Evolutionary conservation across 1,140 invertebrate species (phyloP), one percentile per base, ranked within the genome.

Genomic region (Agrypnia vestita): DNA sequence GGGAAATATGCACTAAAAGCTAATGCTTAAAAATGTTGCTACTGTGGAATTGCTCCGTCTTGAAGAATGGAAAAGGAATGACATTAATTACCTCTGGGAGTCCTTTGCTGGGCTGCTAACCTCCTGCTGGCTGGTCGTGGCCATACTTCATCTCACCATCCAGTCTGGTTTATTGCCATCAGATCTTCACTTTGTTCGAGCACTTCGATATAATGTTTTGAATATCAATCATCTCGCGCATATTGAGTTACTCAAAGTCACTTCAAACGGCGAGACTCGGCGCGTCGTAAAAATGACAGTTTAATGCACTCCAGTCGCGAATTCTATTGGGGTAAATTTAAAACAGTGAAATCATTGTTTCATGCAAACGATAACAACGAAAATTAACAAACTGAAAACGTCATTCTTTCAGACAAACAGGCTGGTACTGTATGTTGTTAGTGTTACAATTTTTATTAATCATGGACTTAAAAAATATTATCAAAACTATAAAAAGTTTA

Each of bases 171-270:
- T 81, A 81, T 81, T 75, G 72, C 62, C 71, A 25, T 76, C 46
- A 51, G 43, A 15, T 77, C 25, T 35, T 21, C 64, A 76, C 79
- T 75, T 74, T 62, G 72, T 55, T 71, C 49, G 15, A 44, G 71
- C 76, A 78, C 80, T 75, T 73, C 64, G 56, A 53, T 59, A 47
- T 78, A 78, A 78, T 35, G 80, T 79, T 74, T 76, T 79, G 61
- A 46, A 71, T 74, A 74, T 64, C 51, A 69, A 80, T 77, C 81
- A 79, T 72, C 43, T 35, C 62, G 73, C 62, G 69, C 72, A 73
- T 80, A 80, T 82, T 79, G 78, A 62, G 81, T 82, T 78, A 79
- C 64, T 80, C 71, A 82, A 76, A 79, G 80, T 82, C 80, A 79
- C 80, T 78, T 69, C 76, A 78, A 76, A 76, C 74, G 72, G n/a